Evolutionary conservation across 2,797 vertebrate species (phyloP).

Genomic region (Potorous gilbertii): DNA sequence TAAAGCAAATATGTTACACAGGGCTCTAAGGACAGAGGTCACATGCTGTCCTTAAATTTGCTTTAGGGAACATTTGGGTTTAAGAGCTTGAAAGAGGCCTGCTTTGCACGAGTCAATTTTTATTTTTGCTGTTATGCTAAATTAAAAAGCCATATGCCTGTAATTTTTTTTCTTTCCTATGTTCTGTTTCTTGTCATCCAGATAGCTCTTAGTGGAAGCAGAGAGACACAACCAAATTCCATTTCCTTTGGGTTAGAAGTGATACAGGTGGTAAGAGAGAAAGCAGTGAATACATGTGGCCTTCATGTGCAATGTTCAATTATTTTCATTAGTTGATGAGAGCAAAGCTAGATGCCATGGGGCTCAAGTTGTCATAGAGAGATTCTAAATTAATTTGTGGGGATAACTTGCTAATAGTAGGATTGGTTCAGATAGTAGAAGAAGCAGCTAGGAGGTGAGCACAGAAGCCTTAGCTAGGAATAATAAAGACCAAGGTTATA

Average conservation of each 20-base stretch:
- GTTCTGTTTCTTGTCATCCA: conserved; percentile 1
- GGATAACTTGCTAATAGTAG: conserved; percentile 15
- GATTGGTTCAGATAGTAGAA: not conserved
- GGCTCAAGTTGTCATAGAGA: not conserved
- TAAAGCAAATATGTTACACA: not conserved
- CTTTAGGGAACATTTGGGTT: not conserved
- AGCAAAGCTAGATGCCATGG: not conserved
- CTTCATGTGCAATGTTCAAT: not conserved
- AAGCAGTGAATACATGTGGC: not conserved
- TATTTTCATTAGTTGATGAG: not conserved
- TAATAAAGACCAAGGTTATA: conserved; percentile 5
- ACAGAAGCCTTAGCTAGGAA: not conserved
- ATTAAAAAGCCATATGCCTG: not conserved
- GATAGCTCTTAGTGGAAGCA: not conserved
- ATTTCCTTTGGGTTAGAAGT: conserved; percentile 11
- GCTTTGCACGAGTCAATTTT: not conserved
- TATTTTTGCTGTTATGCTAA: not conserved
- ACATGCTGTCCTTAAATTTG: too few relatives aligned
- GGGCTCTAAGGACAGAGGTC: not conserved
- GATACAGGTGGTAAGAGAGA: not conserved
- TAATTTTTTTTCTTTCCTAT: not conserved
- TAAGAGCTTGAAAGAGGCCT: not conserved
- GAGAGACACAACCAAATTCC: not conserved
- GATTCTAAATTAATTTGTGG: conserved; percentile 29
- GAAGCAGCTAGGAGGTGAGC: conserved; percentile 27